Conservation (phyloP, 2,888 invertebrate species). For the Pseudoips prasinana region DNA sequence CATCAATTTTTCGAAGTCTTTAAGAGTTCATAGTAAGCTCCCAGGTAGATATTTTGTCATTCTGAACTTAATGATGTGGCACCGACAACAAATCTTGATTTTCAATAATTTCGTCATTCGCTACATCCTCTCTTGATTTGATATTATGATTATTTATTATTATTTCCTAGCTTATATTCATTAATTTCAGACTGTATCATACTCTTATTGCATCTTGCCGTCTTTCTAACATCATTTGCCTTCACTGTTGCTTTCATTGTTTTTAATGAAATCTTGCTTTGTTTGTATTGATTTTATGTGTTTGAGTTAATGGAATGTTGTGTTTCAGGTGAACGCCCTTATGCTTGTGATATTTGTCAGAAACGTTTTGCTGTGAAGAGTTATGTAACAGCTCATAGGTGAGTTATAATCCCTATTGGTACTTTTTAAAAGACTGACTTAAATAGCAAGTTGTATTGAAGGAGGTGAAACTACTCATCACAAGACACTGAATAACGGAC, state of each 20-base stretch:
- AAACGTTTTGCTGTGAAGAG: conserved; percentile 91
- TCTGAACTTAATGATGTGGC: conserved; percentile 72
- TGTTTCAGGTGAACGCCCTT: conserved; percentile 86
- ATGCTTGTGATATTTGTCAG: conserved; percentile 89
- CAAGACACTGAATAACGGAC: no score
- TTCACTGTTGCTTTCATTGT: conserved; percentile 49
- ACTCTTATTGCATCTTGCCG: conserved; percentile 79
- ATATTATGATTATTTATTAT: conserved; percentile 54
- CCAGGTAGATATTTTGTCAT: no score
- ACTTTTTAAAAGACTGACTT: no score
- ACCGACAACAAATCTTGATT: conserved; percentile 66
- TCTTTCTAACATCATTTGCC: conserved; percentile 74
- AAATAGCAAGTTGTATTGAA: no score
- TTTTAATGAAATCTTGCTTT: conserved; percentile 28
- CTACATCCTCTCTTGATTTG: conserved; percentile 66
- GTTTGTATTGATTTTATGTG: conserved; percentile 11
- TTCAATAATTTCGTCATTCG: conserved; percentile 48
- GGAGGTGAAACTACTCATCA: no score
- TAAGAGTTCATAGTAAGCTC: no score
- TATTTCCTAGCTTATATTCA: conserved; percentile 64
- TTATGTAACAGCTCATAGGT: conserved; percentile 89
- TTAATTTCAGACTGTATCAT: conserved; percentile 70
- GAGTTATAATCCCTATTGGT: no score
- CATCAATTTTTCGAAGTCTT: no score
- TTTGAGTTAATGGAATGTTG: conserved; percentile 4